Conservation (phyloP, 2,113 vertebrate genomes). For the Petrocephalus microphthalmus region DNA sequence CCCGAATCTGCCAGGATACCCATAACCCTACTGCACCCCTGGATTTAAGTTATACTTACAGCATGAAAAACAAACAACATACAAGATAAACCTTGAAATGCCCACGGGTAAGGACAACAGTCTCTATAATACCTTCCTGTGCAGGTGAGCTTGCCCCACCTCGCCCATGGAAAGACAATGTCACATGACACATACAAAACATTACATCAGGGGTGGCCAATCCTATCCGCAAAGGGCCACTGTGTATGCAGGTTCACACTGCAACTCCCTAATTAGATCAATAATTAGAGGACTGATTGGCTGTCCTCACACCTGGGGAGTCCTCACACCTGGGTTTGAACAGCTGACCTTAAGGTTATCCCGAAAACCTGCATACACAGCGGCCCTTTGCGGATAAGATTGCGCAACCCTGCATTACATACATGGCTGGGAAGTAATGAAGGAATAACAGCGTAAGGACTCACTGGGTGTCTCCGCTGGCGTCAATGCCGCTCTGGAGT, state of each 20-base stretch:
- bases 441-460: conserved; percentile 26
- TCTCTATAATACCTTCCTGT: not conserved
- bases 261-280: too few relatives aligned
- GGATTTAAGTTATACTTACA: not conserved
- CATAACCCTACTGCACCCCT: not conserved
- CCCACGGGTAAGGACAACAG: not conserved
- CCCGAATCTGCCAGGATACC: not conserved
- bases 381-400: too few relatives aligned
- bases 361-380: too few relatives aligned
- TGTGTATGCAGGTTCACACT: too few relatives aligned
- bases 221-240: too few relatives aligned
- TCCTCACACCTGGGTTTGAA: too few relatives aligned
- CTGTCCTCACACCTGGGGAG: too few relatives aligned
- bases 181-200: not conserved
- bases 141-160: not conserved
- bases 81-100: not conserved
- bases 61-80: not conserved
- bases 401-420: too few relatives aligned
- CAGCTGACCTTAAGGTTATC: too few relatives aligned
- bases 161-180: not conserved
- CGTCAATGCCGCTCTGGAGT: conserved; percentile 64
- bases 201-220: too few relatives aligned
- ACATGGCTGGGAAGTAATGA: not conserved
- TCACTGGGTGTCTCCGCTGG: conserved; percentile 67
- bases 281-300: too few relatives aligned